Conservation (phyloP, 2,113 vertebrate species). For the Eulemur rufifrons region DNA sequence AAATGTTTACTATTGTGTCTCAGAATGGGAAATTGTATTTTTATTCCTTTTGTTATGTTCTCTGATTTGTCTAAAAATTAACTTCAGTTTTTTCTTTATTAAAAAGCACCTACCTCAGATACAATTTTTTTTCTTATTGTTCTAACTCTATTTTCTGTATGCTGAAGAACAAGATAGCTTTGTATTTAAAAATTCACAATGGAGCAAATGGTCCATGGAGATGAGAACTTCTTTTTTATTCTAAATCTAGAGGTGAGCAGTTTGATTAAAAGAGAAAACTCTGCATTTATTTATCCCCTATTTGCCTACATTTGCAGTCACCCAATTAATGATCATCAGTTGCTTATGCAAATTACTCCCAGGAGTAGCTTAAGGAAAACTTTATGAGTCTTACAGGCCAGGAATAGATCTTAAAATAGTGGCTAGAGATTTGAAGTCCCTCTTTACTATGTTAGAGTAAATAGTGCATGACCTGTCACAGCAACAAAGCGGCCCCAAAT, state of each 20-base stretch:
- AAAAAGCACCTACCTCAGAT: neutral
- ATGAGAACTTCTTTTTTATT: neutral
- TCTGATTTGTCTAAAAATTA: conserved; percentile 15
- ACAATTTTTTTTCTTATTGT: neutral
- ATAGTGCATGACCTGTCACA: conserved; percentile 46
- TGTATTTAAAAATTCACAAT: neutral
- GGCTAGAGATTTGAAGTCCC: conserved; percentile 35
- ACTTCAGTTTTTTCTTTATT: neutral
- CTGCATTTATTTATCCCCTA: conserved; percentile 30
- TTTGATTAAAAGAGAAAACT: conserved; percentile 47
- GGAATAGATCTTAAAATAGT: conserved; percentile 68
- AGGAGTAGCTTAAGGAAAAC: conserved; percentile 23
- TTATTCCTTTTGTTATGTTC: neutral
- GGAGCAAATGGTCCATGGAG: neutral
- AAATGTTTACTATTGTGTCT: neutral
- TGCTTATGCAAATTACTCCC: conserved; percentile 58
- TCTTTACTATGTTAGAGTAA: conserved; percentile 54
- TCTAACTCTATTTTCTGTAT: neutral
- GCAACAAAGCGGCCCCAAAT: neutral
- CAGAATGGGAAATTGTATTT: conserved; percentile 8
- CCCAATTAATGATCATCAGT: conserved; percentile 55
- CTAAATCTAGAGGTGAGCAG: conserved; percentile 14
- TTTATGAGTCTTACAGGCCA: conserved; percentile 51
- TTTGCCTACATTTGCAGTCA: conserved; percentile 50
- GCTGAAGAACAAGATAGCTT: neutral